Evolutionary conservation across 2,888 invertebrate species (phyloP).

Genomic region (Drosophila colorata): DNA sequence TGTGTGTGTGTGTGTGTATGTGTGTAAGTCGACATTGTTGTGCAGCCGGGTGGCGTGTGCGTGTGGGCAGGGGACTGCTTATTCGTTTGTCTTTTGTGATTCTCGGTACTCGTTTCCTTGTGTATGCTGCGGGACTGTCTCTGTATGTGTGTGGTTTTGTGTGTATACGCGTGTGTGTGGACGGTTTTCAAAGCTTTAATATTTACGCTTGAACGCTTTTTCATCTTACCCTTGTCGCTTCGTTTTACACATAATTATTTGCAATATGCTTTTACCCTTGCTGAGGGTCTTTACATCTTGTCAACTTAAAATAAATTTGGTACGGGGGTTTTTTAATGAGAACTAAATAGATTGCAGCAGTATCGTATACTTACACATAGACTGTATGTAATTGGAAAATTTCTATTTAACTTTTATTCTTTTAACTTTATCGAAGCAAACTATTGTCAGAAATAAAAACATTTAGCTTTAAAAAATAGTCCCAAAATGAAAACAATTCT

Average conservation of each 20-base stretch:
- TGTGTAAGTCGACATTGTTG: slow-evolving; percentile 16
- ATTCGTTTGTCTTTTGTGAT: slow-evolving; percentile 20
- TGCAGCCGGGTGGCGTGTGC: slow-evolving; percentile 7
- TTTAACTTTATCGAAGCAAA: too few species aligned
- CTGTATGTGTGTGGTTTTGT: slow-evolving; percentile 16
- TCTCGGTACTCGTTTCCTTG: slow-evolving; percentile 8
- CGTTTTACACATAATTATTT: slow-evolving; percentile 48
- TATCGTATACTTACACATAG: too few species aligned
- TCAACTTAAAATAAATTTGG: background rate
- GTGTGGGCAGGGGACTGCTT: slow-evolving; percentile 20
- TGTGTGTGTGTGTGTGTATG: slow-evolving; percentile 12
- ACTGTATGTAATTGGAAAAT: too few species aligned
- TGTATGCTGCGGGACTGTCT: background rate
- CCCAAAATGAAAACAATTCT: too few species aligned
- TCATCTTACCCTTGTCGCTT: slow-evolving; percentile 53
- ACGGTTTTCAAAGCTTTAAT: slow-evolving; percentile 84
- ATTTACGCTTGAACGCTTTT: slow-evolving; percentile 60
- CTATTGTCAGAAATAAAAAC: too few species aligned
- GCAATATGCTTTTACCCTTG: slow-evolving; percentile 38
- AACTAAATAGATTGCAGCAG: too few species aligned
- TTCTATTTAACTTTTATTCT: too few species aligned
- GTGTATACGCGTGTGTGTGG: slow-evolving; percentile 77
- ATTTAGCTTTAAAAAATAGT: too few species aligned
- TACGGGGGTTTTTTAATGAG: too few species aligned
- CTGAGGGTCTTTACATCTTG: background rate